Percentiles rank a stretch among this genome's conserved stretches.
Evolutionary conservation across 2,797 vertebrate genomes (phyloP).

Genomic region (Molothrus ater): DNA sequence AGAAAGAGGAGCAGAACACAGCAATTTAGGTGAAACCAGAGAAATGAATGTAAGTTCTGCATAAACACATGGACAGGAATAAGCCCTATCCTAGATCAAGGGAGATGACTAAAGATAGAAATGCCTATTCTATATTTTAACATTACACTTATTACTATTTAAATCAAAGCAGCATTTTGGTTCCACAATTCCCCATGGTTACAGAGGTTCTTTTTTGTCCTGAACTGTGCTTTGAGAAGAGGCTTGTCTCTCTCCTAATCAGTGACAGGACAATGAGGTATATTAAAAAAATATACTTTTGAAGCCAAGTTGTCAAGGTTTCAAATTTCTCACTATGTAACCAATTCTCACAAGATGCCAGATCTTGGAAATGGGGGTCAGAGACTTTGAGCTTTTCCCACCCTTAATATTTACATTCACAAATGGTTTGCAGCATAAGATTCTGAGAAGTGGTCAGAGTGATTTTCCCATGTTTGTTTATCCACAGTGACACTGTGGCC

Average conservation of each 20-base stretch:
- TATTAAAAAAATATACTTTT: conserved; percentile 4
- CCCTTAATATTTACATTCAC: conserved; percentile 50
- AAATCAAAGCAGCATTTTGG: not conserved
- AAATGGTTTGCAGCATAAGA: not conserved
- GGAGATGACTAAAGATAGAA: not conserved
- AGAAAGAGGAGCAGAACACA: not conserved
- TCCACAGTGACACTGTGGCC: not conserved
- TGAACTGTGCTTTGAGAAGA: not conserved
- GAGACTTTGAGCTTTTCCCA: conserved; percentile 55
- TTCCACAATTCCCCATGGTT: not conserved
- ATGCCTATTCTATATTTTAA: not conserved
- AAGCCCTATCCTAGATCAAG: not conserved
- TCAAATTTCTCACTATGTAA: conserved; percentile 16
- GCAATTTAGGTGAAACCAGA: not conserved
- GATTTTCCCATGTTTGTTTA: conserved; percentile 57
- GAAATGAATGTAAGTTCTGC: not conserved
- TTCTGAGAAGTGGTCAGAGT: conserved; percentile 5
- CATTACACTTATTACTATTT: not conserved
- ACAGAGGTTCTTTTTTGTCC: not conserved
- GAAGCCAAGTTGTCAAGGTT: conserved; percentile 24
- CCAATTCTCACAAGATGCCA: not conserved
- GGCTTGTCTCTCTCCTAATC: not conserved
- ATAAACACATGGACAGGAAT: not conserved
- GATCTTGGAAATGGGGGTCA: conserved; percentile 49
- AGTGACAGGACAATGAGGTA: not conserved